phyloP scores from a whole-genome alignment of 1,140 invertebrate genomes.

The Ganaspis sp. region DNA sequence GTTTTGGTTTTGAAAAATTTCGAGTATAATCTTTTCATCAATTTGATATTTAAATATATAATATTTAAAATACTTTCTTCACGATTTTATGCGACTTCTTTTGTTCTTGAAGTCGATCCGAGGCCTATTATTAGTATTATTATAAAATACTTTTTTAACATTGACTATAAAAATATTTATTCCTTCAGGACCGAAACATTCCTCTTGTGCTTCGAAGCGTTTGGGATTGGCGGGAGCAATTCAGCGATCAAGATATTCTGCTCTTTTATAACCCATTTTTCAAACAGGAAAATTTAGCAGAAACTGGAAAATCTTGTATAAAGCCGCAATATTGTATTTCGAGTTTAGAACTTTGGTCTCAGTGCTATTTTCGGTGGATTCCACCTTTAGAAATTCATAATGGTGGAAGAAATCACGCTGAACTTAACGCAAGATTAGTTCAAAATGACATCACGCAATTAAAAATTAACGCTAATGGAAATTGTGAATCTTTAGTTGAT shows the following conservation, averaged over 20 bases:
- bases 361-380: constrained; percentile 93
- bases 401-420: constrained; percentile 84
- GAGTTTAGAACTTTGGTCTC: constrained; percentile 87
- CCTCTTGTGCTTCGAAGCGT: constrained; percentile 83
- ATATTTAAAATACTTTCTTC: no score
- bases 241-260: constrained; percentile 84
- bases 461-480: constrained; percentile 63
- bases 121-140: no score
- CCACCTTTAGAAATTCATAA: constrained; percentile 87
- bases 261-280: constrained; percentile 89
- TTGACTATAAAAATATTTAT: neutral
- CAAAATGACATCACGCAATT: constrained; percentile 78
- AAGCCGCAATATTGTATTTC: constrained; percentile 77
- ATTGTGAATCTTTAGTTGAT: constrained; percentile 53
- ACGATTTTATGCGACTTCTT: no score
- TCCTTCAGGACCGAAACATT: constrained; percentile 73
- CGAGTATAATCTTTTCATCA: no score
- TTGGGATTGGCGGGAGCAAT: constrained; percentile 92
- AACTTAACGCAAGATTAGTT: constrained; percentile 78
- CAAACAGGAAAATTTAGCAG: constrained; percentile 59
- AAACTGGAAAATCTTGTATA: constrained; percentile 61
- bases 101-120: no score
- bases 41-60: no score
- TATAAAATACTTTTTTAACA: no score
- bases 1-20: neutral